Evolutionary conservation across 2,888 invertebrate genomes (phyloP), one percentile per base, ranked within the genome.

Genomic region (Diplolepis rosae): DNA sequence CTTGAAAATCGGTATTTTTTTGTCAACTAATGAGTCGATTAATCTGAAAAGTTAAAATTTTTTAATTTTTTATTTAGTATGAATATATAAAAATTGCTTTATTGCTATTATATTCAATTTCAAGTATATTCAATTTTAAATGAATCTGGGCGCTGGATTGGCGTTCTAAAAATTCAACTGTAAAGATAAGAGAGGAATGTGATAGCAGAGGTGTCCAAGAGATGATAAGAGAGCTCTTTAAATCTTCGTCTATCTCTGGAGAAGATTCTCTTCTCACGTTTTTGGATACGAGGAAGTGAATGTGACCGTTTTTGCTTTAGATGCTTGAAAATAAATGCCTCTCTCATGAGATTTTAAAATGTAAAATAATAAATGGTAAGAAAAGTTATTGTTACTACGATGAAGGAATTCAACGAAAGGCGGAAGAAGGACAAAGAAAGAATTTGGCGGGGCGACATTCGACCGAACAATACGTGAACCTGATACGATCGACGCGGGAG

Each of bases 401-500:
- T 24, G 61, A 35, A 61, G 11, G 2, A 39, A 39, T 61, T 61
- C 39, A n/a, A 61, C 24, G 39, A 35, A 35, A 27, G 24, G 24
- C 61, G 27, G 39, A 61, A 42, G 61, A n/a, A 22, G 27, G 11
- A 61, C n/a, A 39, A n/a, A 61, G 61, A 61, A 61, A 61, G 35
- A 42, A 61, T 61, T 42, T 61, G 15, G n/a, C 9, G 61, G 27
- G 61, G 27, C 39, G 27, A 39, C 35, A 56, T n/a, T 61, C n/a
- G 15, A 24, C 39, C 24, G 39, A 73, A 75, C 75, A 73, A 75
- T 75, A 73, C 68, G 42, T 42, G 71, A 18, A 24, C 32, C 70
- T 54, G 75, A 77, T 77, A 75, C 45, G 68, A 75, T 73, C 74
- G 66, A 48, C 51, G 69, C 15, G 50, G 9, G 71, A 56, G 66